These are phyloP conservation scores for Cephus spinipes DNA, from an alignment of 2,888 invertebrate genomes.

Conservation along the genomic window DNA sequence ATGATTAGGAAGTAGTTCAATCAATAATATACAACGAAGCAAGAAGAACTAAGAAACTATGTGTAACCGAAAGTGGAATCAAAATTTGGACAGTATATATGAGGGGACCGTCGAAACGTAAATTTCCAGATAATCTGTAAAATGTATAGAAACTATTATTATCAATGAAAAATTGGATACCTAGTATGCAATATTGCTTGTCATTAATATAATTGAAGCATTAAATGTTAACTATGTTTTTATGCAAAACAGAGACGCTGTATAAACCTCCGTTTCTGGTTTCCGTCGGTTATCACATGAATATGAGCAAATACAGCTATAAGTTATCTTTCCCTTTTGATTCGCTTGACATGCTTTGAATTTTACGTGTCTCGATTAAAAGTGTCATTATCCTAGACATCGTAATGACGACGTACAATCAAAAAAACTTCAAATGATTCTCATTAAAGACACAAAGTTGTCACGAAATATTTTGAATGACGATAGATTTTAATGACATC, in stretches of 20 bases:
- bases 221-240: constrained; percentile 33
- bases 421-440: not conserved
- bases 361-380: not conserved
- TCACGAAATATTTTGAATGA: not conserved
- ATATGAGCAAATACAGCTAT: constrained; percentile 48
- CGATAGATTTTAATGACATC: not conserved
- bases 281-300: constrained; percentile 52
- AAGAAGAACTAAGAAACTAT: not conserved
- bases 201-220: constrained; percentile 42
- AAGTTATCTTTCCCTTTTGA: constrained; percentile 27
- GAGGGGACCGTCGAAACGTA: not conserved
- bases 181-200: constrained; percentile 23
- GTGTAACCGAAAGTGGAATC: not conserved
- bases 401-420: not conserved
- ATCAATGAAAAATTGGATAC: constrained; percentile 4
- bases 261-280: constrained; percentile 40
- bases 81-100: not conserved
- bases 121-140: not conserved
- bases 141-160: constrained; percentile 3
- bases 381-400: not conserved
- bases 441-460: not conserved
- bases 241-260: constrained; percentile 16
- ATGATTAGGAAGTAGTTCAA: not conserved
- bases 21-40: not conserved
- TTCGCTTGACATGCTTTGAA: constrained; percentile 26